Conservation (phyloP, 1,140 invertebrate species). For the Ceratitis capitata region DNA sequence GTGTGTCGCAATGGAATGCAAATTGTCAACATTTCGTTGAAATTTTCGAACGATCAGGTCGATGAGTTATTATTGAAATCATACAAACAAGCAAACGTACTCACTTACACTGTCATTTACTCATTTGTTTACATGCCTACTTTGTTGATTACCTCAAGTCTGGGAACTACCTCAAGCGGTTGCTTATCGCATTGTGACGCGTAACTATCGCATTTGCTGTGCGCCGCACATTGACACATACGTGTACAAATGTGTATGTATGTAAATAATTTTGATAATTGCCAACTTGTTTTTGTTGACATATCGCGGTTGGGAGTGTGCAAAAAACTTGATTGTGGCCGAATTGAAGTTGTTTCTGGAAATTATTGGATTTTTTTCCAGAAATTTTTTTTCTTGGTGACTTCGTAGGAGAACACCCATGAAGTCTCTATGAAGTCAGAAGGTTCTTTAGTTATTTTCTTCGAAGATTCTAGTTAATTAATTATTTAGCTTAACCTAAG, state of each 20-base stretch:
- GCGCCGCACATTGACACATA: not conserved
- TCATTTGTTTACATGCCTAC: too few species aligned
- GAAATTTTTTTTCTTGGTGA: too few species aligned
- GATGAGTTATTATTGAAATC: not conserved
- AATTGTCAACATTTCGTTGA: conserved; percentile 15
- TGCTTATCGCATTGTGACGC: not conserved
- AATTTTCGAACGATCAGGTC: not conserved
- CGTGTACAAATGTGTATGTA: not conserved
- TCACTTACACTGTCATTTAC: not conserved
- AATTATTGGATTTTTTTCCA: too few species aligned
- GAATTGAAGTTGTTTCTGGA: not conserved
- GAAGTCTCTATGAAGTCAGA: too few species aligned
- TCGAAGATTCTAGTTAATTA: too few species aligned
- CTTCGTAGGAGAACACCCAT: too few species aligned
- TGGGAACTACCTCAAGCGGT: not conserved
- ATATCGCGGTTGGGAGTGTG: not conserved
- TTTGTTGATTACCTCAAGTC: not conserved
- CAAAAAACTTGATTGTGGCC: not conserved
- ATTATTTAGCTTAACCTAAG: too few species aligned
- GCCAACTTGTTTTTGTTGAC: not conserved
- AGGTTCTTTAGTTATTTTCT: too few species aligned
- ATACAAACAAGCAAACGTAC: not conserved
- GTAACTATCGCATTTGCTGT: not conserved
- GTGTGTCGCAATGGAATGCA: not conserved
- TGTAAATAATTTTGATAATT: not conserved